These are phyloP conservation scores for Tubiluchus corallicola DNA, from an alignment of 2,888 invertebrate genomes.

Conservation along the genomic window DNA sequence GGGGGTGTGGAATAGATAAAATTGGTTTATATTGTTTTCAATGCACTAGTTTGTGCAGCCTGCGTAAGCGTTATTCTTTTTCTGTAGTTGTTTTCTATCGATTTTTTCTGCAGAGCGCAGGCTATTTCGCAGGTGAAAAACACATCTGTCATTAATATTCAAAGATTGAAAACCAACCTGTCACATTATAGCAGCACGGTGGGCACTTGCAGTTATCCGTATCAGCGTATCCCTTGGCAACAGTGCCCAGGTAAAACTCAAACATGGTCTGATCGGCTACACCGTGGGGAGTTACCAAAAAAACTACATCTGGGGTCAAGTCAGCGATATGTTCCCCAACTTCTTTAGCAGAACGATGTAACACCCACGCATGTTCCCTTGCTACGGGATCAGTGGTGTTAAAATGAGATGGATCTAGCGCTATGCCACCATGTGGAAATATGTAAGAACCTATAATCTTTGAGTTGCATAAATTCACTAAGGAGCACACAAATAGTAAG, in stretches of 20 bases:
- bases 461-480: background rate
- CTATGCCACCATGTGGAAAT: slow-evolving; percentile 13
- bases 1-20: no score
- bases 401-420: slow-evolving; percentile 13
- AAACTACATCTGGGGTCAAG: slow-evolving; percentile 11
- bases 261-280: slow-evolving; percentile 12
- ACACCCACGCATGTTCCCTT: slow-evolving; percentile 10
- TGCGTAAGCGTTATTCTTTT: no score
- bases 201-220: slow-evolving; percentile 13
- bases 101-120: no score
- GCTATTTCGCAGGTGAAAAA: no score
- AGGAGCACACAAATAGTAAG: no score
- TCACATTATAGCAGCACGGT: slow-evolving; percentile 13
- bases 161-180: no score
- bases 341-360: slow-evolving; percentile 11
- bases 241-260: slow-evolving; percentile 11
- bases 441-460: slow-evolving; percentile 11
- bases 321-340: slow-evolving; percentile 11
- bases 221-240: slow-evolving; percentile 12
- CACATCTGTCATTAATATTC: no score
- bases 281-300: slow-evolving; percentile 14
- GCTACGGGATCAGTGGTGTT: slow-evolving; percentile 9
- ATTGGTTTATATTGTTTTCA: no score
- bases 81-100: no score
- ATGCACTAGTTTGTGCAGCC: no score